A percentile compares a stretch with the other conserved stretches of the same genome.
Evolutionary conservation across 2,888 invertebrate genomes (phyloP).

Genomic region (Diarsia brunnea): DNA sequence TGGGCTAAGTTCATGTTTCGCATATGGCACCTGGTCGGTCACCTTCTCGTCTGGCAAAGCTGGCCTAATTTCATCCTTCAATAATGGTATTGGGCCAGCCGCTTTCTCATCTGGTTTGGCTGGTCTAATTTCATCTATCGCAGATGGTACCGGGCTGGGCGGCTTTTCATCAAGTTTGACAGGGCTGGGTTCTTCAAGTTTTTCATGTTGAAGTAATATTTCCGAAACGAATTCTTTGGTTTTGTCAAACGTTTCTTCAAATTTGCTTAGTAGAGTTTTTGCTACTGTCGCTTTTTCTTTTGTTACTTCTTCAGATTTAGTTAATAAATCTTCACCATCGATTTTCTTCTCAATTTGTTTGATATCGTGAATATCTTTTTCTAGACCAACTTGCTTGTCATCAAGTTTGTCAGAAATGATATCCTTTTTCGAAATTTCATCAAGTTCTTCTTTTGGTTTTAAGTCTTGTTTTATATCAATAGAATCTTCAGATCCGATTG

Average conservation of each 20-base stretch:
- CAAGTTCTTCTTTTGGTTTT: conserved; percentile 19
- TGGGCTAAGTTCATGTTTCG: conserved; percentile 7
- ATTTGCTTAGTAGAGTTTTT: background rate
- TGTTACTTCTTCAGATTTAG: conserved; percentile 2
- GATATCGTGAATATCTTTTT: conserved; percentile 73
- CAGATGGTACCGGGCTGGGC: background rate
- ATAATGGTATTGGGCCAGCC: background rate
- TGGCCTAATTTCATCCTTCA: conserved; percentile 29
- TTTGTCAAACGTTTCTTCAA: conserved; percentile 13
- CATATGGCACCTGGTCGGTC: background rate
- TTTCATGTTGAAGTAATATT: conserved; percentile 7
- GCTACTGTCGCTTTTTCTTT: background rate
- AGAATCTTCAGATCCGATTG: conserved; percentile 8
- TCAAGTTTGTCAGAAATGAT: conserved; percentile 78
- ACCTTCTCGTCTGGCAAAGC: background rate
- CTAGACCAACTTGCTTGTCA: conserved; percentile 84
- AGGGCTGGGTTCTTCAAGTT: background rate
- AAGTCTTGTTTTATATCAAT: conserved; percentile 19
- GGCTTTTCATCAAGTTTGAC: background rate
- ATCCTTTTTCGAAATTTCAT: conserved; percentile 26
- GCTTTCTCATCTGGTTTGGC: background rate
- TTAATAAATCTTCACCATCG: conserved; percentile 63
- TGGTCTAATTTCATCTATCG: background rate
- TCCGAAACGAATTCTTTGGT: conserved; percentile 11
- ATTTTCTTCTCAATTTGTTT: conserved; percentile 50